phyloP scores from a whole-genome alignment of 1,140 invertebrate species.

The Dolichoris vasculosae region DNA sequence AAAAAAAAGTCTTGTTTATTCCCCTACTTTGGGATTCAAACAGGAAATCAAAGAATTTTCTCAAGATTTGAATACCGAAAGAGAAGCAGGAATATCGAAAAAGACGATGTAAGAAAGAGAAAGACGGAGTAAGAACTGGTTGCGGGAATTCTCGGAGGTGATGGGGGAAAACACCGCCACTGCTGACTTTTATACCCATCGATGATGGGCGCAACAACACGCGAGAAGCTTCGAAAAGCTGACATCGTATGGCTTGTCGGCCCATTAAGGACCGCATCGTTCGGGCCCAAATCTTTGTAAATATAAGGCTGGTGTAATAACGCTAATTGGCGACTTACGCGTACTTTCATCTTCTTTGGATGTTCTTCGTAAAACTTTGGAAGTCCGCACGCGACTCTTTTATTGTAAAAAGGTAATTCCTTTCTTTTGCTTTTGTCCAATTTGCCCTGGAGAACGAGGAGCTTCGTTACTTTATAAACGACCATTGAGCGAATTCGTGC shows the following conservation, averaged over 20 bases:
- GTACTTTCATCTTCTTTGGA: background rate
- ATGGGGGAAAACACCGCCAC: background rate
- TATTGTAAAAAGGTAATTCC: constrained; percentile 14
- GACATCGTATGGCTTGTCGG: constrained; percentile 55
- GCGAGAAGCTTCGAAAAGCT: constrained; percentile 52
- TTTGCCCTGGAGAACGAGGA: constrained; percentile 8
- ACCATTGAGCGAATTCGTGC: constrained; percentile 20
- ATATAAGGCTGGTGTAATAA: constrained; percentile 40
- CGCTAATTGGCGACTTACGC: constrained; percentile 40
- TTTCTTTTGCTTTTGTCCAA: background rate
- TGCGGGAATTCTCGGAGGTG: constrained; percentile 45
- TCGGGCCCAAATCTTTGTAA: constrained; percentile 34
- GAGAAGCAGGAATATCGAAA: background rate
- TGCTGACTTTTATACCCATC: constrained; percentile 1
- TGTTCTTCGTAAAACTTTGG: background rate
- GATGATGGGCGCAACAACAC: constrained; percentile 37
- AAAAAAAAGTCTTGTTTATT: constrained; percentile 8
- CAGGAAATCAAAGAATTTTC: constrained; percentile 42
- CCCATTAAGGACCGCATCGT: constrained; percentile 55
- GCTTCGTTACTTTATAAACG: constrained; percentile 50
- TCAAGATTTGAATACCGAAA: constrained; percentile 27
- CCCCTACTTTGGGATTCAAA: background rate
- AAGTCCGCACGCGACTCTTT: constrained; percentile 30
- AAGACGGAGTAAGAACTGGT: constrained; percentile 36
- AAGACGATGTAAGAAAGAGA: too few relatives aligned